Evolutionary conservation across 2,888 invertebrate species (phyloP).

Genomic region (Agrochola circellaris): DNA sequence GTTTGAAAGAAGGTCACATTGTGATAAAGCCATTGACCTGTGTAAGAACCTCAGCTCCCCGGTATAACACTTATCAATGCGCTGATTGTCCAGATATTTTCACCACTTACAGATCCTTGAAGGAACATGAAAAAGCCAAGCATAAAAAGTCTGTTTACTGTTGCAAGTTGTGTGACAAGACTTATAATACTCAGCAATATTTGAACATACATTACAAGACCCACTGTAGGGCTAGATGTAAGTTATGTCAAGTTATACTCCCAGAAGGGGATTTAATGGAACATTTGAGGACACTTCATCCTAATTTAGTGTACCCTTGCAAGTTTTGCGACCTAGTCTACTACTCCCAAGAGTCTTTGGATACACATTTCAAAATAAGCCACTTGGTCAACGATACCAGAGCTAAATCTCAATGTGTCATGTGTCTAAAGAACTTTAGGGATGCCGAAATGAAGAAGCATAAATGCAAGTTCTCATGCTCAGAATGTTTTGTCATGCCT

Average conservation of each 20-base stretch:
- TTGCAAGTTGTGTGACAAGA: slow-evolving; percentile 75
- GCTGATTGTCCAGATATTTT: slow-evolving; percentile 72
- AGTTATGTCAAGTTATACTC: slow-evolving; percentile 71
- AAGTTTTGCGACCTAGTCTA: slow-evolving; percentile 75
- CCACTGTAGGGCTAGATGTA: slow-evolving; percentile 73
- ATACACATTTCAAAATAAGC: slow-evolving; percentile 72
- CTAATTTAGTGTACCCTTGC: slow-evolving; percentile 70
- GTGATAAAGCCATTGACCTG: slow-evolving; percentile 69
- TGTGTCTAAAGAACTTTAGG: slow-evolving; percentile 74
- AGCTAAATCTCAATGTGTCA: slow-evolving; percentile 70
- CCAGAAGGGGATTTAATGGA: slow-evolving; percentile 70
- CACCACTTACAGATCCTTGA: slow-evolving; percentile 72
- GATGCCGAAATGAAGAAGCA: slow-evolving; percentile 70
- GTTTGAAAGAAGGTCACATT: slow-evolving; percentile 71
- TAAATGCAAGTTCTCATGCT: slow-evolving; percentile 77
- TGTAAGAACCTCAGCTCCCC: slow-evolving; percentile 52
- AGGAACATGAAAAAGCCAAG: slow-evolving; percentile 74
- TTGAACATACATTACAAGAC: slow-evolving; percentile 75
- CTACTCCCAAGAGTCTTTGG: slow-evolving; percentile 71
- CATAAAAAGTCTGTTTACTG: slow-evolving; percentile 71
- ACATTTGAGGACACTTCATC: slow-evolving; percentile 74
- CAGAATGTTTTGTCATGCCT: slow-evolving; percentile 74
- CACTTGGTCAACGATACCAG: slow-evolving; percentile 68
- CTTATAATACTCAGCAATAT: slow-evolving; percentile 74
- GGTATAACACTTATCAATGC: slow-evolving; percentile 72